Percentiles rank a stretch among this genome's conserved stretches.
These are phyloP conservation scores for Aleiodes sp. DNA, from an alignment of 1,140 invertebrate genomes.

Conservation along the genomic window DNA sequence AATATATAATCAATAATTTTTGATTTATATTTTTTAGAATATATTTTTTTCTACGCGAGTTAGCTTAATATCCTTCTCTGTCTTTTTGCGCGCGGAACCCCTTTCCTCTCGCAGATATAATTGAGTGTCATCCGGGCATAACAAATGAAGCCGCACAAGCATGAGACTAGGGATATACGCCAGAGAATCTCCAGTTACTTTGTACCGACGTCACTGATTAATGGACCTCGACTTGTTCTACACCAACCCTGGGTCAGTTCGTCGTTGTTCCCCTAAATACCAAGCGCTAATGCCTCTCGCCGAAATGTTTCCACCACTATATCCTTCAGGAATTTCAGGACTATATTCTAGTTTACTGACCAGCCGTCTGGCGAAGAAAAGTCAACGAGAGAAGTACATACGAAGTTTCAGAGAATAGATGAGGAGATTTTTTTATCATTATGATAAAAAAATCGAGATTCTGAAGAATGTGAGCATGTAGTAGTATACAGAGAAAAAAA, in stretches of 20 bases:
- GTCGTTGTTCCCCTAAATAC: constrained; percentile 52
- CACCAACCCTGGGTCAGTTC: constrained; percentile 43
- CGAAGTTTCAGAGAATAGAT: background rate
- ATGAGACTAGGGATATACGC: constrained; percentile 5
- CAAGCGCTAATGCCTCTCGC: constrained; percentile 47
- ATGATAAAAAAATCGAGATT: background rate
- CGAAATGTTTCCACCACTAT: constrained; percentile 28
- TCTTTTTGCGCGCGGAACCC: background rate
- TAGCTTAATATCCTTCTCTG: background rate
- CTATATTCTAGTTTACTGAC: constrained; percentile 16
- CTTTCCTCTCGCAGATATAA: constrained; percentile 42
- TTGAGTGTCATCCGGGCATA: constrained; percentile 58
- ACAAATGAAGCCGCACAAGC: constrained; percentile 49
- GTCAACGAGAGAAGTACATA: background rate
- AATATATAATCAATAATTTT: too few relatives aligned
- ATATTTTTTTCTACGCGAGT: background rate
- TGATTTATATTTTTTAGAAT: too few relatives aligned
- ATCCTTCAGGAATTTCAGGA: constrained; percentile 29
- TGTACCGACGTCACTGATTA: constrained; percentile 53
- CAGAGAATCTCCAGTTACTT: constrained; percentile 47
- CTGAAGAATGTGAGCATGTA: too few relatives aligned
- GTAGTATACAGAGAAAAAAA: background rate
- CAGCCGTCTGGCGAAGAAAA: background rate
- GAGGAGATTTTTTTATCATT: background rate
- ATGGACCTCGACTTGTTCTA: constrained; percentile 57